Evolutionary conservation across 2,113 vertebrate species (phyloP).

Genomic region (Neoarius graeffei): DNA sequence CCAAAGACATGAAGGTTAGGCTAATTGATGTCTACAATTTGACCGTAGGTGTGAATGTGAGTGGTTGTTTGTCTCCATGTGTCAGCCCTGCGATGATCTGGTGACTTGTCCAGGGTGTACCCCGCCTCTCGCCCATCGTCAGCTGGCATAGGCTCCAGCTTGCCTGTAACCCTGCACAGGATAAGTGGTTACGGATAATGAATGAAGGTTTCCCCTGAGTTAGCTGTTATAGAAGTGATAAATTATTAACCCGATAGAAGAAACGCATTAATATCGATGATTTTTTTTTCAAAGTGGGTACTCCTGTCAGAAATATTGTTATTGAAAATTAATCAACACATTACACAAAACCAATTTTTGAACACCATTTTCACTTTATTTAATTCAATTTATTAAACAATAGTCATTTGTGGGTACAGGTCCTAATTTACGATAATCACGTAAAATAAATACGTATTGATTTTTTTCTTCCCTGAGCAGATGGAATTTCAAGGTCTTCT

Average conservation of each 20-base stretch:
- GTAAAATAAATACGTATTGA: neutral
- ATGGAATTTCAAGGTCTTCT: neutral
- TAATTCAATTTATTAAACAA: neutral
- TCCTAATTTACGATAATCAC: neutral
- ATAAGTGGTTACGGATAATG: no score
- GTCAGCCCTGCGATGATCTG: no score
- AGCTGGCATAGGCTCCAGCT: no score
- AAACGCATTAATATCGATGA: neutral
- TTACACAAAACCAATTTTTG: neutral
- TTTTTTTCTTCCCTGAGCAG: no score
- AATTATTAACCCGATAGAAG: neutral
- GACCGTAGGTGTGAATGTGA: no score
- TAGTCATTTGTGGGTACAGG: neutral
- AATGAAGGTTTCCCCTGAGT: no score
- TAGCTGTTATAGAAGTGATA: neutral
- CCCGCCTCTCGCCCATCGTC: no score
- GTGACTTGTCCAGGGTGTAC: no score
- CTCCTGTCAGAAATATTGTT: neutral
- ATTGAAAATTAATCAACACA: neutral
- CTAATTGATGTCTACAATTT: no score
- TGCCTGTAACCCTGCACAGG: no score
- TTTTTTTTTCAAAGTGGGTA: neutral
- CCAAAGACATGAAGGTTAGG: no score
- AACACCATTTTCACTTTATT: neutral
- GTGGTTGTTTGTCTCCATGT: no score